Conservation (phyloP, 64 coral and sea anemone genomes). For the Dendrophyllia cribrosa region DNA sequence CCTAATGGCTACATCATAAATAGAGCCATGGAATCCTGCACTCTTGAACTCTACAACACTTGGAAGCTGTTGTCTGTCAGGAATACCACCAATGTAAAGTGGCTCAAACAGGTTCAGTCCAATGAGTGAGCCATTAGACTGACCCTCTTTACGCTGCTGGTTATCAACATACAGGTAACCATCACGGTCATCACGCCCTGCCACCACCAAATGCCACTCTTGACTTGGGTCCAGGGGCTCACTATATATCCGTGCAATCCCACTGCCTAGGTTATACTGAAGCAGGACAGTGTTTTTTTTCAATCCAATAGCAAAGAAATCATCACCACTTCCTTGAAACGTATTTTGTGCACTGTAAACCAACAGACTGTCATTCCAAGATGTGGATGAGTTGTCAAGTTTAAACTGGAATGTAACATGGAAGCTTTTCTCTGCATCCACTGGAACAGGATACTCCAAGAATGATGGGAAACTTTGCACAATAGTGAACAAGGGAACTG, state of each 20-base stretch:
- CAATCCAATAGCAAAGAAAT: constrained; percentile 91
- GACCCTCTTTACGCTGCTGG: constrained; percentile 11
- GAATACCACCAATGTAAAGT: constrained; percentile 89
- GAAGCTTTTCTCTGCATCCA: constrained; percentile 53
- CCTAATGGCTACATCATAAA: constrained; percentile 54
- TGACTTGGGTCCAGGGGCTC: constrained; percentile 14
- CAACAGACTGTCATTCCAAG: constrained; percentile 57
- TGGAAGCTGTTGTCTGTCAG: constrained; percentile 63
- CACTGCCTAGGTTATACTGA: constrained; percentile 91
- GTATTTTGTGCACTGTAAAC: constrained; percentile 78
- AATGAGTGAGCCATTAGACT: constrained; percentile 46
- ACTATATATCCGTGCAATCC: constrained; percentile 68
- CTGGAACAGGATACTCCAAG: constrained; percentile 74
- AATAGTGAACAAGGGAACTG: constrained; percentile 73
- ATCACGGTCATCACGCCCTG: constrained; percentile 76
- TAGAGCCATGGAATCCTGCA: constrained; percentile 73
- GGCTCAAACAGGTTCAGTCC: constrained; percentile 85
- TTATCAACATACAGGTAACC: constrained; percentile 89
- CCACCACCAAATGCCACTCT: constrained; percentile 83
- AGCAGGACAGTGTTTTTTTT: constrained; percentile 74
- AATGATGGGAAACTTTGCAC: constrained; percentile 74
- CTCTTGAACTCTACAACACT: constrained; percentile 75
- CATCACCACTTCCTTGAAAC: constrained; percentile 85
- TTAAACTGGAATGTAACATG: constrained; percentile 83
- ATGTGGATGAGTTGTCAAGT: constrained; percentile 47